phyloP scores from a whole-genome alignment of 2,888 invertebrate species.

The Helobdella robusta region DNA sequence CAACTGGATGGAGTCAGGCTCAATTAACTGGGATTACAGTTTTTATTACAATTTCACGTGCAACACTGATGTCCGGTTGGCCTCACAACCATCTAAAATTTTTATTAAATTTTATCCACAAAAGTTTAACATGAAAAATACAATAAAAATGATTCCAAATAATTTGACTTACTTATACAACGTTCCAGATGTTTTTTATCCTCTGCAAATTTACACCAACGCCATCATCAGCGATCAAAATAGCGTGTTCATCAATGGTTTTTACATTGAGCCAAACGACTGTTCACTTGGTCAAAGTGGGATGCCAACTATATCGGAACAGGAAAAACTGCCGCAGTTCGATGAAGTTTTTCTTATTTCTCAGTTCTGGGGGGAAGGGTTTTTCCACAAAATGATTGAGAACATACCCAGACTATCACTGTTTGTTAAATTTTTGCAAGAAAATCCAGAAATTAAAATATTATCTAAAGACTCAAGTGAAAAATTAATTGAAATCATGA shows the following conservation, averaged over 20 bases:
- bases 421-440: constrained; percentile 30
- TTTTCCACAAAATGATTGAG: constrained; percentile 34
- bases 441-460: constrained; percentile 28
- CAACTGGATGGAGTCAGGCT: no score
- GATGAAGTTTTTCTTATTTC: constrained; percentile 34
- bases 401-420: constrained; percentile 31
- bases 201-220: background rate
- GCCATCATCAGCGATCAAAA: background rate
- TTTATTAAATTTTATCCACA: no score
- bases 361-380: constrained; percentile 31
- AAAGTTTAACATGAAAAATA: no score
- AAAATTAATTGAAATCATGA: constrained; percentile 24
- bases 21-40: no score
- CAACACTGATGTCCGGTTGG: background rate
- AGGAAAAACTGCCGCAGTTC: constrained; percentile 16
- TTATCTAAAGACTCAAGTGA: constrained; percentile 29
- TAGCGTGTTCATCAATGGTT: background rate
- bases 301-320: background rate
- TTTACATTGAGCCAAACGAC: background rate
- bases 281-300: background rate
- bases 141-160: no score
- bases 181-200: background rate
- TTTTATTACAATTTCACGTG: constrained; percentile 10
- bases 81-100: no score
- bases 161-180: background rate